phyloP scores from a whole-genome alignment of 1,140 invertebrate genomes.

The Harpegnathos saltator region DNA sequence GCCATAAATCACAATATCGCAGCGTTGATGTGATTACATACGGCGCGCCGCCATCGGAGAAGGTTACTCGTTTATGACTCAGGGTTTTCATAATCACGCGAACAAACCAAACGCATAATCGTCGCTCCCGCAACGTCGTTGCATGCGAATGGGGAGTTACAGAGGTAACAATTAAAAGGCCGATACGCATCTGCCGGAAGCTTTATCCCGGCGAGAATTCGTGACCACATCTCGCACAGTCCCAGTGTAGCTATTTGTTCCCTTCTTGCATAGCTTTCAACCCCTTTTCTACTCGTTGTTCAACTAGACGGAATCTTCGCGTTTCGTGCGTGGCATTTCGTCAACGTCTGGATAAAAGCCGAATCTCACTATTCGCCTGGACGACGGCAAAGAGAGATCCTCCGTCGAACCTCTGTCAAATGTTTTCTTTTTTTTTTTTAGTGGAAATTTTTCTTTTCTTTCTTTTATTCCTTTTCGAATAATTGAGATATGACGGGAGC shows the following conservation, averaged over 20 bases:
- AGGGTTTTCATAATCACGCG: constrained; percentile 19
- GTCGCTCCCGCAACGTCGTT: constrained; percentile 26
- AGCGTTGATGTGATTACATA: not conserved
- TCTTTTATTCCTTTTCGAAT: too few relatives aligned
- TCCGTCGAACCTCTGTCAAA: too few relatives aligned
- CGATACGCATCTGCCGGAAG: constrained; percentile 18
- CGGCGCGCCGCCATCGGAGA: not conserved
- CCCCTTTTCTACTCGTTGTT: not conserved
- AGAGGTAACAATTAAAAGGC: not conserved
- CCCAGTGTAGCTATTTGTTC: not conserved
- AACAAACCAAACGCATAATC: constrained; percentile 26
- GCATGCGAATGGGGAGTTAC: constrained; percentile 21
- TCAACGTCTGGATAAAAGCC: too few relatives aligned
- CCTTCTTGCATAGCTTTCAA: not conserved
- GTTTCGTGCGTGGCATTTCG: not conserved
- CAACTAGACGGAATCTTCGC: not conserved
- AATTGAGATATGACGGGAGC: too few relatives aligned
- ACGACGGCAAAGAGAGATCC: too few relatives aligned
- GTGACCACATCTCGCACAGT: not conserved
- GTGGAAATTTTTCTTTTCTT: too few relatives aligned
- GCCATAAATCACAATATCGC: not conserved
- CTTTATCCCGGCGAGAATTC: constrained; percentile 5
- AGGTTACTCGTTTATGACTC: constrained; percentile 17
- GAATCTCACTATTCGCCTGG: too few relatives aligned
- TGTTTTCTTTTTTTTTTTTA: too few relatives aligned